Evolutionary conservation across 2,888 invertebrate species (phyloP).

Genomic region (Orthosia cruda): DNA sequence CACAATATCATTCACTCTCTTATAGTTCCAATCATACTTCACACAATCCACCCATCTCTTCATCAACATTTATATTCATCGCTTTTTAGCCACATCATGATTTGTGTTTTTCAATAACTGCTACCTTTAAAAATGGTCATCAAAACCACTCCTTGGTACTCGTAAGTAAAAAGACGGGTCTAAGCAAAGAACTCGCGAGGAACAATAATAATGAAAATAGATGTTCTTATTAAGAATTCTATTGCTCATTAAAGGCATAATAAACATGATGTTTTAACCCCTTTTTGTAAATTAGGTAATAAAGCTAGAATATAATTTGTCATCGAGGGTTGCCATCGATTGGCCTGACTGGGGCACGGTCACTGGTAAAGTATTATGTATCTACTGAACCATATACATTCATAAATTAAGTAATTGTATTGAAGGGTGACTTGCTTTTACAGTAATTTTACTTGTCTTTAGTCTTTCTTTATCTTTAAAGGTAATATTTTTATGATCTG

Average conservation of each 20-base stretch:
- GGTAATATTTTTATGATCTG: too few relatives aligned
- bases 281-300: conserved; percentile 44
- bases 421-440: neutral
- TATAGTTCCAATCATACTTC: too few relatives aligned
- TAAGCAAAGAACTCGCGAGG: neutral
- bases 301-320: conserved; percentile 13
- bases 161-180: neutral
- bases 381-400: neutral
- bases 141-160: neutral
- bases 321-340: conserved; percentile 19
- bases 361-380: neutral
- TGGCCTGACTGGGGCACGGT: conserved; percentile 10
- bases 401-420: conserved; percentile 24
- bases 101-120: neutral
- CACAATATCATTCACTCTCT: too few relatives aligned
- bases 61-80: too few relatives aligned
- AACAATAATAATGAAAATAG: neutral
- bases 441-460: neutral
- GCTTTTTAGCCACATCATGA: neutral
- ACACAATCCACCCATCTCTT: too few relatives aligned
- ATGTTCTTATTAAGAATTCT: neutral
- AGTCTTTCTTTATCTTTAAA: neutral
- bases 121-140: neutral
- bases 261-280: conserved; percentile 19
- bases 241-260: neutral